Base-by-base conservation (phyloP, 2,888 invertebrate species). In the Onthophagus sagittarius region DNA sequence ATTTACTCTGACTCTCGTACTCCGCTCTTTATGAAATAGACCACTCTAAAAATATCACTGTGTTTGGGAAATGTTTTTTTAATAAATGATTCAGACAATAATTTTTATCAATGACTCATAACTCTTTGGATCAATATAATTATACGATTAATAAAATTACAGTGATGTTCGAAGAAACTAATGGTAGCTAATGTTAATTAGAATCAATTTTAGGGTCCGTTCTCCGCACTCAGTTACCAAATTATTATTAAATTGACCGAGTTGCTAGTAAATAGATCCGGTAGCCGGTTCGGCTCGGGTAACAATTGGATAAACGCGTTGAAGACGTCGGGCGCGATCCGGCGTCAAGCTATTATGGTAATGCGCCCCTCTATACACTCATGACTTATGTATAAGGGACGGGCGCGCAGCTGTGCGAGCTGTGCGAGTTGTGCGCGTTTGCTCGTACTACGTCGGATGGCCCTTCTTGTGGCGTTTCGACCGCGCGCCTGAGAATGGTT, bases 321-420 rank as follows among this genome's bases (percentile, higher is more conserved):
- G 73, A 76, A 76, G 75, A 76, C 39, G 39, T 75, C 74, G 76
- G 67, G 73, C 71, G 71, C 71, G 71, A 71, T 76, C 70, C 73
- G 72, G 73, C 72, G 72, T 72, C 70, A 71, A 75, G 75, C 73
- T 74, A 76, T 76, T 77, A 77, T 75, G 76, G 77, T 74, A 77
- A 77, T 77, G 76, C 67, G 67, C 32, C 67, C 67, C 31, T 75
- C 70, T 75, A 71, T 74, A 72, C 74, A 70, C 15, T 77, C 75
- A 74, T 76, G 75, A 75, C 75, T 77, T 77, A 76, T 75, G 76
- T 74, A 77, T 73, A 71, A 75, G 71, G 65, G 15, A 15, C 69
- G 53, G 63, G 70, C 73, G 73, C 77, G 73, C 77, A 75, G 74
- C 75, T 76, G 67, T 23, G 23, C 32, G 23, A 75, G 74, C 75